Percentiles rank a stretch among this genome's conserved stretches.
These are phyloP conservation scores for Oryzias sinensis DNA, from an alignment of 2,797 vertebrate genomes.

Conservation along the genomic window DNA sequence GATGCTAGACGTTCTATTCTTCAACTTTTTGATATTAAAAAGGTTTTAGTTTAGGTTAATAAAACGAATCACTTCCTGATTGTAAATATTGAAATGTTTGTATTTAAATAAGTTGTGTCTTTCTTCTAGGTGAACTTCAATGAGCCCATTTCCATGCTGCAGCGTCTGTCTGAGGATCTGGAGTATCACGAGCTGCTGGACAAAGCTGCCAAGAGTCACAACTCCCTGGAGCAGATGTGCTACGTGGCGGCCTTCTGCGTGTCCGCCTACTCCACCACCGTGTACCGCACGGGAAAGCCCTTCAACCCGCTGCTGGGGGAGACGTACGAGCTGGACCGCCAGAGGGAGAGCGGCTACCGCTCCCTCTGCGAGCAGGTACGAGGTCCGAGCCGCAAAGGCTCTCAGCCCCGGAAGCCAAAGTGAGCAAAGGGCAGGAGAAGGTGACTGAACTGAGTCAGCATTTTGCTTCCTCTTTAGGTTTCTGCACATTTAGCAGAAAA, in stretches of 20 bases:
- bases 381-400: neutral
- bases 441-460: neutral
- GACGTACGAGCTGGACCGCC: constrained; percentile 92
- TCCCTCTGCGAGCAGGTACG: constrained; percentile 93
- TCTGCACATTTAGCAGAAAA: too few relatives aligned
- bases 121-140: constrained; percentile 91
- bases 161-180: constrained; percentile 92
- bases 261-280: constrained; percentile 95
- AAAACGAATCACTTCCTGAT: too few relatives aligned
- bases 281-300: constrained; percentile 94
- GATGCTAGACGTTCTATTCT: too few relatives aligned
- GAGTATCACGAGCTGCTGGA: constrained; percentile 95
- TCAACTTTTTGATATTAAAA: too few relatives aligned
- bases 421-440: neutral
- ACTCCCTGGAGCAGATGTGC: constrained; percentile 92
- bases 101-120: neutral
- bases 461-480: too few relatives aligned
- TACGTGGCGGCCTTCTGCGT: constrained; percentile 94
- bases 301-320: constrained; percentile 96
- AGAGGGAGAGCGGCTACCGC: constrained; percentile 90
- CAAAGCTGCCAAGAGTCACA: constrained; percentile 86
- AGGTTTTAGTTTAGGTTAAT: too few relatives aligned
- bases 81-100: too few relatives aligned
- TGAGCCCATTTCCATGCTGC: constrained; percentile 96
- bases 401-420: constrained; percentile 5